These are phyloP conservation scores for Urophycis tenuis DNA, from an alignment of 2,797 vertebrate genomes.

Conservation along the genomic window DNA sequence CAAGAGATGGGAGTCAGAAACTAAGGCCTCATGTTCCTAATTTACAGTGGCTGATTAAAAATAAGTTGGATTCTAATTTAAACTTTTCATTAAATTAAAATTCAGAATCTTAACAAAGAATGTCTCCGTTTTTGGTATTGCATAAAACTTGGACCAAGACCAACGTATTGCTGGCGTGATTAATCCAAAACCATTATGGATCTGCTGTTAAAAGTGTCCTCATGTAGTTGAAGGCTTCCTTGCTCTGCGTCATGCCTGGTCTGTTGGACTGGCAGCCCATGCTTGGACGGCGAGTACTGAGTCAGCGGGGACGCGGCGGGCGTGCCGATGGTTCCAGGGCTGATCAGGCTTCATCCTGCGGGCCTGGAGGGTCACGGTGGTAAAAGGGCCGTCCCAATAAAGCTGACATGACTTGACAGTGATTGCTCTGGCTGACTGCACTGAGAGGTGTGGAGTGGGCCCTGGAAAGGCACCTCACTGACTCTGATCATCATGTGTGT, in stretches of 20 bases:
- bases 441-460: neutral
- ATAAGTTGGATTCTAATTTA: conserved; percentile 2
- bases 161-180: neutral
- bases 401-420: neutral
- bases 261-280: neutral
- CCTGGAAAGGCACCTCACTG: neutral
- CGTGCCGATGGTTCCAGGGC: neutral
- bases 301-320: no score
- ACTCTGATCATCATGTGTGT: neutral
- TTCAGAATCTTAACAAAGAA: neutral
- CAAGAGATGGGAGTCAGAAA: neutral
- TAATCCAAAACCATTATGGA: neutral
- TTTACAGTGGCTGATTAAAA: neutral
- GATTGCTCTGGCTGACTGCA: conserved; percentile 1
- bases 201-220: neutral
- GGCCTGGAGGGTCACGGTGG: neutral
- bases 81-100: neutral
- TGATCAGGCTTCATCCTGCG: neutral
- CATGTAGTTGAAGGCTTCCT: neutral
- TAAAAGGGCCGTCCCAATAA: neutral
- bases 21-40: neutral
- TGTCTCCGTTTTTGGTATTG: neutral
- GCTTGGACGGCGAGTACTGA: neutral
- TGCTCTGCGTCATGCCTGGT: neutral
- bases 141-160: neutral